phyloP scores from a whole-genome alignment of 2,113 vertebrate species.

The Podocnemis expansa region DNA sequence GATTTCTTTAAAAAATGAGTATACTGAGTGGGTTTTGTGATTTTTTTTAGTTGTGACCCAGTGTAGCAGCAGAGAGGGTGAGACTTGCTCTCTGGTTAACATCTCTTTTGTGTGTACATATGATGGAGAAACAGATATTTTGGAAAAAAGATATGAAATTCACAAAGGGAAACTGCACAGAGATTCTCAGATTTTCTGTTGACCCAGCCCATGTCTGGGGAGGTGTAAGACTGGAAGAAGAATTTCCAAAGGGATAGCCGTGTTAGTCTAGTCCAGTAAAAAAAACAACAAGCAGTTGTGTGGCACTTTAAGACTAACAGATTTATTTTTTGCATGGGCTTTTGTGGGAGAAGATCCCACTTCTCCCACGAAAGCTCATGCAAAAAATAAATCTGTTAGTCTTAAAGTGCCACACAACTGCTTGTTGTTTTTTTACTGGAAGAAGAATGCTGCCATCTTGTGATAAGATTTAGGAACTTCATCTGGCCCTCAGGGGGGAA shows the following conservation, averaged over 20 bases:
- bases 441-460: slow-evolving; percentile 9
- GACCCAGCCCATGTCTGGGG: not conserved
- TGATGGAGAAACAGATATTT: not conserved
- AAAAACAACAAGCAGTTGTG: too few species aligned
- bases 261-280: too few species aligned
- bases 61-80: not conserved
- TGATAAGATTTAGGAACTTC: not conserved
- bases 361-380: too few species aligned
- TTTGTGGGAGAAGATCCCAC: too few species aligned
- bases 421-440: too few species aligned
- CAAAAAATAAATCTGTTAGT: too few species aligned
- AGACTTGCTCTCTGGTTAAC: not conserved
- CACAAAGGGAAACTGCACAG: not conserved
- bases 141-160: not conserved
- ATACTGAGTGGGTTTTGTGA: not conserved
- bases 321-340: too few species aligned
- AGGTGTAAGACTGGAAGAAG: not conserved
- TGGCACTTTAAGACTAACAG: too few species aligned
- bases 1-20: not conserved
- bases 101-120: not conserved
- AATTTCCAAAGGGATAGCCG: too few species aligned
- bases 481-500: not conserved
- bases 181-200: not conserved
- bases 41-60: not conserved
- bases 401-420: too few species aligned